These are phyloP conservation scores for Turritopsis rubra DNA, from an alignment of 30 jellyfish, hydroid and myxozoan genomes.

Conservation along the genomic window DNA sequence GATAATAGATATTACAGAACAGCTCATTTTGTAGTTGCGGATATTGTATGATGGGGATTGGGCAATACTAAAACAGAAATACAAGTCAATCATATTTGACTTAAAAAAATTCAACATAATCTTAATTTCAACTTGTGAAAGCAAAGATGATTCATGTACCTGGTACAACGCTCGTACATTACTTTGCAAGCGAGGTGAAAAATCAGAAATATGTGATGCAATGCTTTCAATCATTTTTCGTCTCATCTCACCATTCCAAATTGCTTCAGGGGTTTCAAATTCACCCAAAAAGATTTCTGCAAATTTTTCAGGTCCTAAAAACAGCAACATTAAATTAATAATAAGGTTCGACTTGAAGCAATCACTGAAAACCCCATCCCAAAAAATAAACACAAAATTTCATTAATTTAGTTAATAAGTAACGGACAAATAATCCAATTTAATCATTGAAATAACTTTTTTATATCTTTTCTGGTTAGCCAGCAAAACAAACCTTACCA, in stretches of 20 bases:
- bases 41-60: constrained; percentile 78
- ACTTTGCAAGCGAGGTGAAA: constrained; percentile 69
- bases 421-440: too few species aligned
- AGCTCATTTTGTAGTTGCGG: constrained; percentile 82
- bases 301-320: constrained; percentile 75
- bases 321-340: too few species aligned
- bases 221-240: constrained; percentile 90
- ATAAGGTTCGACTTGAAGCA: too few species aligned
- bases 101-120: too few species aligned
- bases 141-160: too few species aligned
- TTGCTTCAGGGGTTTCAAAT: constrained; percentile 96
- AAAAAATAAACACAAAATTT: too few species aligned
- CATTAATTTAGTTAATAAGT: too few species aligned
- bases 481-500: constrained; percentile 38
- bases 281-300: constrained; percentile 92
- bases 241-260: constrained; percentile 96
- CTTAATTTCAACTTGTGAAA: too few species aligned
- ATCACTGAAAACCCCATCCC: too few species aligned
- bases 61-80: constrained; percentile 69
- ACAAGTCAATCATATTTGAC: too few species aligned
- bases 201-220: constrained; percentile 92
- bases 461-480: background rate
- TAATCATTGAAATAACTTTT: too few species aligned
- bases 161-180: constrained; percentile 88
- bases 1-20: constrained; percentile 81